Evolutionary conservation across 2,113 vertebrate genomes (phyloP), one percentile per base, ranked within the genome.

Genomic region (Numida meleagris): DNA sequence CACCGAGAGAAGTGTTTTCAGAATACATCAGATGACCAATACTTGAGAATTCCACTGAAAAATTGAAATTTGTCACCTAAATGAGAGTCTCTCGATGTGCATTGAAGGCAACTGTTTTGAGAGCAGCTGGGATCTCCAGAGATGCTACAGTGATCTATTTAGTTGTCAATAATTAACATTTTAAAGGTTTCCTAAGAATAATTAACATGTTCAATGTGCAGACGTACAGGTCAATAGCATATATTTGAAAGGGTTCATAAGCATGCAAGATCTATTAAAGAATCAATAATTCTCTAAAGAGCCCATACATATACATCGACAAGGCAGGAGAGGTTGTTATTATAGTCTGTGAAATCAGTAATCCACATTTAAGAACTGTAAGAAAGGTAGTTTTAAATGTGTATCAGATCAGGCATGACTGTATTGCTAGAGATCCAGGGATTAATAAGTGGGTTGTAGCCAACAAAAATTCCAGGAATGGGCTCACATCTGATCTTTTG

Each of bases 171-270:
- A 96, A 95, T 89, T 83, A 75, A 86, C 90, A 42, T 93, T 96
- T 96, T 93, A 94, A 97, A 94, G 51, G 73, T 85, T 96, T 79
- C 75, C 40, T 81, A 93, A 91, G 88, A 96, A 96, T 95, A 96
- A 95, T 88, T 96, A 92, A 96, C 79, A 89, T 66, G 91, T 78
- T 87, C 46, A 81, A 86, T 82, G 80, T 95, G 84, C 45, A 93
- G 74, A 73, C 14, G 9, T 57, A 89, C 59, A 84, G 94, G 81
- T 95, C 86, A 96, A 82, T 86, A 96, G 70, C 51, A 79, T 72
- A 59, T 57, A 79, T 84, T 90, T 72, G 62, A 82, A 95, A 96
- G 42, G 75, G 76, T 92, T 89, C 81, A 95, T 74, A 91, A 95
- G 70, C 78, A 86, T 94, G 87, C 24, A 88, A 94, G 82, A 89